A percentile compares a stretch with the other conserved stretches of the same genome.
Evolutionary conservation across 2,113 vertebrate genomes (phyloP).

Genomic region (Ceyx melanurus): DNA sequence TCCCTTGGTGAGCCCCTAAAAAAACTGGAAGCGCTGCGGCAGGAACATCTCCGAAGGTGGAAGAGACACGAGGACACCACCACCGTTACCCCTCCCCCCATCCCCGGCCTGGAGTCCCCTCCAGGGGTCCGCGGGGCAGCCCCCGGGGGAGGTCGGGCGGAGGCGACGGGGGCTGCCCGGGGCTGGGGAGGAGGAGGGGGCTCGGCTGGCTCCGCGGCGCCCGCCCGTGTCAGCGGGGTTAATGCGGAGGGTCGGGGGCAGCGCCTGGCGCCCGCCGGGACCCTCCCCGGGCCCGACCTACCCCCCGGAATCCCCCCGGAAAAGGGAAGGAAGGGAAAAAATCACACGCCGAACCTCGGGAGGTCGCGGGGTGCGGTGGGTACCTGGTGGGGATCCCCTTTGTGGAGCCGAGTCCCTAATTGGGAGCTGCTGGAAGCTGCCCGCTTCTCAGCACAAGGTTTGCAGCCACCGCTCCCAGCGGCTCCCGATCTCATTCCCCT

Average conservation of each 20-base stretch:
- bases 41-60: too few relatives aligned
- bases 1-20: neutral
- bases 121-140: neutral
- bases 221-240: conserved; percentile 74
- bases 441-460: neutral
- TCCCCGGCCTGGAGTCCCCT: neutral
- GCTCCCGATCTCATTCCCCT: too few relatives aligned
- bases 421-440: neutral
- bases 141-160: neutral
- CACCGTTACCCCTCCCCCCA: too few relatives aligned
- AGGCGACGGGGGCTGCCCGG: neutral
- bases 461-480: neutral
- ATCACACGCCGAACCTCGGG: neutral
- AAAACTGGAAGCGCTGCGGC: neutral
- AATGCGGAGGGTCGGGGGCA: conserved; percentile 77
- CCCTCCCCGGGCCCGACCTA: neutral
- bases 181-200: neutral
- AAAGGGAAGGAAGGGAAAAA: neutral
- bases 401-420: neutral
- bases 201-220: neutral
- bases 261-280: conserved; percentile 77
- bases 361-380: fast-evolving
- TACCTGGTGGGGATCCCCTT: neutral
- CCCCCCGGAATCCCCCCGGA: neutral
- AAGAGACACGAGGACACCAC: too few relatives aligned